phyloP scores from a whole-genome alignment of 2,113 vertebrate species.

The Brachyistius frenatus region DNA sequence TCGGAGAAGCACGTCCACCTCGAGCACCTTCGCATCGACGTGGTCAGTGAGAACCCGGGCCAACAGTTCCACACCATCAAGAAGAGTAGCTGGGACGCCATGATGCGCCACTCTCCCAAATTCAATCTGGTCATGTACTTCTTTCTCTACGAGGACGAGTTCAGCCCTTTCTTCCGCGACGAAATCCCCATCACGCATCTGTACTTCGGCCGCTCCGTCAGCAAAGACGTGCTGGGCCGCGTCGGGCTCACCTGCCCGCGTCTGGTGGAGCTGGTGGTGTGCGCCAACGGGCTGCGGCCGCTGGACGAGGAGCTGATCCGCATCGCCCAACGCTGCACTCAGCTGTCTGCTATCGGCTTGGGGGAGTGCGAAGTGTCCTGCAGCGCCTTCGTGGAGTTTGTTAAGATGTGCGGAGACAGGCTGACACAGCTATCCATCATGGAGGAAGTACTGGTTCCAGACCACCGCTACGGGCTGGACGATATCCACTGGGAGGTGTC shows the following conservation, averaged over 20 bases:
- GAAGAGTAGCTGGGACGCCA: slow-evolving; percentile 98
- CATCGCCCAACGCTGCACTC: slow-evolving; percentile 93
- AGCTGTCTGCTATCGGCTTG: slow-evolving; percentile 93
- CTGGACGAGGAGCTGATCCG: slow-evolving; percentile 97
- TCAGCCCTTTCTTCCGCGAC: slow-evolving; percentile 94
- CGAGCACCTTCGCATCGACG: slow-evolving; percentile 97
- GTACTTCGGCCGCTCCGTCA: slow-evolving; percentile 95
- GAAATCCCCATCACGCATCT: slow-evolving; percentile 94
- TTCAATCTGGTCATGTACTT: slow-evolving; percentile 99
- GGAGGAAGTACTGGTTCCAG: slow-evolving; percentile 97
- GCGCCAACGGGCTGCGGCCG: slow-evolving; percentile 94
- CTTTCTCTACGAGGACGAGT: slow-evolving; percentile 97
- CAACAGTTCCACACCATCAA: slow-evolving; percentile 95
- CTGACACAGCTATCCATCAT: slow-evolving; percentile 96
- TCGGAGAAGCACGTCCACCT: slow-evolving; percentile 95
- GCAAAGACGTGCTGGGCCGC: slow-evolving; percentile 96
- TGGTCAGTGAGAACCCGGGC: slow-evolving; percentile 94
- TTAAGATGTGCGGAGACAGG: slow-evolving; percentile 95
- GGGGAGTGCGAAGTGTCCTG: slow-evolving; percentile 98
- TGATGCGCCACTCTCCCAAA: slow-evolving; percentile 95
- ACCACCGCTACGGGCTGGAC: slow-evolving; percentile 93
- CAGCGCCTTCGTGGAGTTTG: slow-evolving; percentile 97
- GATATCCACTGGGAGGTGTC: slow-evolving; percentile 99
- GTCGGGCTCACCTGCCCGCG: slow-evolving; percentile 95
- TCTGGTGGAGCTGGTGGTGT: slow-evolving; percentile 95